phyloP scores from a whole-genome alignment of 2,797 vertebrate species.

The Taeniopygia guttata region DNA sequence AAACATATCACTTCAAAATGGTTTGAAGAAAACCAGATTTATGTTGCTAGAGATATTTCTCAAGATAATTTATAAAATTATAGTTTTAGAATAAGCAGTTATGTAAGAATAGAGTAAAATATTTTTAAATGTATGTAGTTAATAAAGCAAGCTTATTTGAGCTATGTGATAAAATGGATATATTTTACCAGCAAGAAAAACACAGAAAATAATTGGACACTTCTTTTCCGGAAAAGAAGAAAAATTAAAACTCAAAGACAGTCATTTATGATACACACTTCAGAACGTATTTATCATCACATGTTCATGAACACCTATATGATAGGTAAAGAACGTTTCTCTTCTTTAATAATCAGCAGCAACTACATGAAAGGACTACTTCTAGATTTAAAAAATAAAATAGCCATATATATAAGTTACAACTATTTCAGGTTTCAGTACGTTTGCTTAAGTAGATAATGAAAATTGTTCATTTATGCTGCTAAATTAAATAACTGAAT shows the following conservation, averaged over 20 bases:
- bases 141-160: neutral
- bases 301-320: neutral
- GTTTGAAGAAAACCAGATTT: neutral
- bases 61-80: neutral
- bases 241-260: neutral
- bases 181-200: neutral
- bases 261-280: neutral
- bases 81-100: neutral
- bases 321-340: neutral
- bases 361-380: neutral
- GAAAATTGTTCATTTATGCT: neutral
- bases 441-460: neutral
- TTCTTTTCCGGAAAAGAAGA: neutral
- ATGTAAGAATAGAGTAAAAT: neutral
- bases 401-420: neutral
- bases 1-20: neutral
- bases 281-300: neutral
- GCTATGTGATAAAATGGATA: neutral
- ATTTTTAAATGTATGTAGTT: neutral
- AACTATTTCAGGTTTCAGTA: neutral
- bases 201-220: neutral
- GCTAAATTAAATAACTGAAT: neutral
- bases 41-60: neutral
- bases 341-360: neutral
- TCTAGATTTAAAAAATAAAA: neutral